Base-by-base conservation (phyloP, 1,140 invertebrate genomes). In the Drosophila setifemur region DNA sequence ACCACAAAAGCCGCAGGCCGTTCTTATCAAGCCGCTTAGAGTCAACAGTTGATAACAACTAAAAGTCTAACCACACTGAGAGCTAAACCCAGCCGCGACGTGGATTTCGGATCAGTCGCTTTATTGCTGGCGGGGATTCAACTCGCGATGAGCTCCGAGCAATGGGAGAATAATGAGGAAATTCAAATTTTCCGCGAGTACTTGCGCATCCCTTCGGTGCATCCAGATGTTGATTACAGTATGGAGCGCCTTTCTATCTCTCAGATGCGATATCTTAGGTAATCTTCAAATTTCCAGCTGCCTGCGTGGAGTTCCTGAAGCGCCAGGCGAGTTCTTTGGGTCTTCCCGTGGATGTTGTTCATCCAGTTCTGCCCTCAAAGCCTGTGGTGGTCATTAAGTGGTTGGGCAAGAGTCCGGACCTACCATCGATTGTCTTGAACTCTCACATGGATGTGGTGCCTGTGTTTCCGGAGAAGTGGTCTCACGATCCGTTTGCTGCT, bases 361-460 rank as follows among this genome's bases (percentile, higher is more conserved):
- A 63, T 55, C 75, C 76, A 0, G 50, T 37, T 1, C 16, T 33
- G 25, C 21, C 64, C 29, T 18, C 91, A 90, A 95, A 94, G 76
- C 95, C 95, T 3, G 91, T 96, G 44, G 92, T 96, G 19, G 82
- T 97, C 28, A 93, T 97, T 78, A 96, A 95, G 55, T 95, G 95
- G 93, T 54, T 90, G 63, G 96, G 96, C 54, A 91, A 73, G 4
- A 91, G 95, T 21, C 94, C 95, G 3, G 73, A 91, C 11, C 88
- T 95, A 40, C 92, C 93, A 11, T 91, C 95, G 1, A 91, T 97
- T 54, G 75, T 97, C 14, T 91, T 97, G 1, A 97, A 97, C 85
- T 96, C 95, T 40, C 96, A 97, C 79, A 97, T 95, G 91, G 96
- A 97, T 91, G 96, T 97, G 26, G 96, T 97, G 2, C 96, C 96